Evolutionary conservation across 2,113 vertebrate genomes (phyloP).

Genomic region (Otocyon megalotis): DNA sequence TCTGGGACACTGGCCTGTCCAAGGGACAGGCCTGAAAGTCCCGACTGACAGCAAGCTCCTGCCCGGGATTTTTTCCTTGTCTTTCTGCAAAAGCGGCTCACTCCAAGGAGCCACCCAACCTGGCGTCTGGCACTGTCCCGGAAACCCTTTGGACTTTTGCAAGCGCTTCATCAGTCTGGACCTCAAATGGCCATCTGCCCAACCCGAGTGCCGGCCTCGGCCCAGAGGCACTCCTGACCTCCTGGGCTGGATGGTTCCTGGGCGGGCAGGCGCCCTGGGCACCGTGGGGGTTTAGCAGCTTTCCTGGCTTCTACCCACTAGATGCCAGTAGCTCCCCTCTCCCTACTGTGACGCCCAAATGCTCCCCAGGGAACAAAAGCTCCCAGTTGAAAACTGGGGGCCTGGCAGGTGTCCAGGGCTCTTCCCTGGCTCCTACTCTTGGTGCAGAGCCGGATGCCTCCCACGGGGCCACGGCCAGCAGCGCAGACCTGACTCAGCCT

Average conservation of each 20-base stretch:
- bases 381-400: neutral
- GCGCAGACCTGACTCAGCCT: neutral
- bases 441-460: neutral
- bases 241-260: neutral
- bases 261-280: neutral
- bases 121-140: neutral
- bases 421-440: neutral
- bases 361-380: neutral
- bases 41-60: neutral
- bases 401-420: neutral
- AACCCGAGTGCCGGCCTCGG: too few relatives aligned
- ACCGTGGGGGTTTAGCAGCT: fast-evolving
- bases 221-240: fast-evolving
- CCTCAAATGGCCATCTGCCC: neutral
- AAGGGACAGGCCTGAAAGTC: neutral
- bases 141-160: neutral
- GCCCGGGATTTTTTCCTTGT: neutral
- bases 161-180: neutral
- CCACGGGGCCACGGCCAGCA: neutral
- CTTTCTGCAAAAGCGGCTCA: neutral
- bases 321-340: neutral
- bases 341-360: neutral
- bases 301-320: neutral
- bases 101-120: neutral
- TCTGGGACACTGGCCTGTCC: neutral